Base-by-base conservation (phyloP, 1,140 invertebrate species). In the Drosophila hydei region DNA sequence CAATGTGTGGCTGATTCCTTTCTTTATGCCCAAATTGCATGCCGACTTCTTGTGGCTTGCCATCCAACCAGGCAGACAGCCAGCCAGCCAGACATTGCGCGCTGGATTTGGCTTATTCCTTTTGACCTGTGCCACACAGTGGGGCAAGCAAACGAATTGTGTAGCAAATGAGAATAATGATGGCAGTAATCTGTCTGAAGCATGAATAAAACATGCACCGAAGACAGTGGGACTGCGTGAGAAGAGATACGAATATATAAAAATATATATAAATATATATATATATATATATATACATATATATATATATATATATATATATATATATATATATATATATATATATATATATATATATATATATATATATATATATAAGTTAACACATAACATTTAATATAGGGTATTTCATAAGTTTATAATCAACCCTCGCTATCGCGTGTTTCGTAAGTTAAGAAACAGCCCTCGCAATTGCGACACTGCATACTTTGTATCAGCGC, bases 11-110 rank as follows among this genome's bases (percentile, higher is more conserved):
- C 27, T 52, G 27, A 27, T 40, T 65, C 23, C 16, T 45, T 25
- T 62, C 48, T 50, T 70, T 65, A 25, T 84, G 64, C 68, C 68
- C 42, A 78, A 81, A 78, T 77, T 83, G 78, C 78, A 81, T 77
- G 59, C 55, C 63, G 64, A 76, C 74, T 84, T 76, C 78, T 85
- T 79, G 67, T 19, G 55, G 54, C 73, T 1, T 16, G 19, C 14
- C 61, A 21, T 21, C 21, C 8, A 16, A n/a, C 3, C 16, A 38
- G 2, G 4, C 21, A 21, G 23, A 6, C 23, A 21, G 47, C 1
- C 6, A 18, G 56, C 16, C 30, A 54, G 48, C 0, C 14, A 33
- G 36, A 36, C 27, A 36, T 48, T 27, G 51, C 51, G 23, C 45
- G 33, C 38, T 40, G 33, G 48, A 69, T 54, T 69, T 64, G 27